These are phyloP conservation scores for Chrysemys picta DNA, from an alignment of 2,113 vertebrate genomes.

Conservation along the genomic window DNA sequence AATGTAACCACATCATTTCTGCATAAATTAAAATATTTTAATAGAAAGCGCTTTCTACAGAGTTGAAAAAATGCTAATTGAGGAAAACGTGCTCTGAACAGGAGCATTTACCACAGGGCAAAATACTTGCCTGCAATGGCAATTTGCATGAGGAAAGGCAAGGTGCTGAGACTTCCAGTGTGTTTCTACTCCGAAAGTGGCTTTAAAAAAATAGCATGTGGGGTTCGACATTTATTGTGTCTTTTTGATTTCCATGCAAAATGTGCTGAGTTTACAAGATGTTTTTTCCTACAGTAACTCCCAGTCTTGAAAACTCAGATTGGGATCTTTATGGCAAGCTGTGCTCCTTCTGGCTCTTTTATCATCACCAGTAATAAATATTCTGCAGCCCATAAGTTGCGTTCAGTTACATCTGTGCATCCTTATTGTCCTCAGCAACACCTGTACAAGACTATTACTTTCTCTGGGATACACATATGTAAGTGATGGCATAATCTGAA, in stretches of 20 bases:
- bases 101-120: constrained; percentile 72
- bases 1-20: constrained; percentile 74
- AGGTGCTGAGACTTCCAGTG: constrained; percentile 33
- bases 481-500: background rate
- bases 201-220: constrained; percentile 48
- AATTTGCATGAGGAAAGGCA: constrained; percentile 64
- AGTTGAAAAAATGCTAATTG: constrained; percentile 75
- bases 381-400: background rate
- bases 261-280: constrained; percentile 56
- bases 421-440: background rate
- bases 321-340: background rate
- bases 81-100: constrained; percentile 72
- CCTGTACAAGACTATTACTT: background rate
- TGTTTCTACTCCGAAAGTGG: constrained; percentile 55
- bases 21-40: constrained; percentile 81
- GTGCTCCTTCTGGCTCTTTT: background rate
- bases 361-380: background rate
- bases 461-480: background rate
- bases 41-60: constrained; percentile 67
- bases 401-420: background rate
- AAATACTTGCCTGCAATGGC: constrained; percentile 68
- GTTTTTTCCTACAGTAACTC: constrained; percentile 22
- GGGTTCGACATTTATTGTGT: constrained; percentile 42
- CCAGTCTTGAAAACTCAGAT: constrained; percentile 26
- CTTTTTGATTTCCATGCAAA: constrained; percentile 58